Percentiles rank a stretch among this genome's conserved stretches.
phyloP scores from a whole-genome alignment of 2,113 vertebrate species.

The Anas platyrhynchos region DNA sequence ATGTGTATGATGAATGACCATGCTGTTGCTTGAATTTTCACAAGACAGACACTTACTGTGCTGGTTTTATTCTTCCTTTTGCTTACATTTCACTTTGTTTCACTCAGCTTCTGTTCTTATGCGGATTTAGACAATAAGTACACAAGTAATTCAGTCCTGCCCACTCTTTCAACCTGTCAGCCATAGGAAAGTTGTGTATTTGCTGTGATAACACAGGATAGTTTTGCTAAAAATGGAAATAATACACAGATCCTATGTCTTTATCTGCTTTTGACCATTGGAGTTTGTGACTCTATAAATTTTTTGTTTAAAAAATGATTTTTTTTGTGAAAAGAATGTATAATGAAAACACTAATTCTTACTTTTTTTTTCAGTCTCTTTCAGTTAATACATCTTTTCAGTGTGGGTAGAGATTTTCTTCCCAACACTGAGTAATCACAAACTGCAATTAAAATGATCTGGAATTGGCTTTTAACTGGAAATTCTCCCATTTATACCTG shows the following conservation, averaged over 20 bases:
- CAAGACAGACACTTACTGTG: background rate
- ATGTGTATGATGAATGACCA: background rate
- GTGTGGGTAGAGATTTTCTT: background rate
- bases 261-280: background rate
- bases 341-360: background rate
- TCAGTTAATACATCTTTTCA: background rate
- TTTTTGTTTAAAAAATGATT: too few species aligned
- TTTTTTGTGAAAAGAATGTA: too few species aligned
- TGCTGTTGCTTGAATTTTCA: background rate
- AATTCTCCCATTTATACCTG: background rate
- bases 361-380: background rate
- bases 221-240: background rate
- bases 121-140: background rate
- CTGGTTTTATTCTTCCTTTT: background rate
- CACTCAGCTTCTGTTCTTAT: background rate
- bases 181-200: background rate
- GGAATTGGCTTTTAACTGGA: background rate
- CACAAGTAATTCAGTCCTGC: background rate
- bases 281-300: background rate
- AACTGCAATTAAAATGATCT: background rate
- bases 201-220: background rate
- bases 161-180: rapidly evolving
- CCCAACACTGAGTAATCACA: background rate
- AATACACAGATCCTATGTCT: background rate
- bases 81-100: background rate